Conservation (phyloP, 2,888 invertebrate species). For the Drosophila dives region DNA sequence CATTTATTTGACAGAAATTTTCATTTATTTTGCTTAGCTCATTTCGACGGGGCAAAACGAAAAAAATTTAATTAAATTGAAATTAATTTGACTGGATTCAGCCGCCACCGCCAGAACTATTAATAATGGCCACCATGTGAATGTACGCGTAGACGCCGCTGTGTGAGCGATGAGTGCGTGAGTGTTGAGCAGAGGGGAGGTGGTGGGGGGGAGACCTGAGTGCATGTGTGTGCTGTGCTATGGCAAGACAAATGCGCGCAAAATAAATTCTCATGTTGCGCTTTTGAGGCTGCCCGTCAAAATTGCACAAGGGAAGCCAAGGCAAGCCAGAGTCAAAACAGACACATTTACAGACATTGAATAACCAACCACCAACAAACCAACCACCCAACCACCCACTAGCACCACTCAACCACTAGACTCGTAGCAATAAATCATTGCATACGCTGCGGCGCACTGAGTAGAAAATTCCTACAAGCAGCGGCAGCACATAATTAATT, state of each 20-base stretch:
- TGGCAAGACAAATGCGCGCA: slow-evolving; percentile 72
- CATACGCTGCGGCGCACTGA: slow-evolving; percentile 55
- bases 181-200: not conserved
- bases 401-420: slow-evolving; percentile 12
- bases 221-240: slow-evolving; percentile 44
- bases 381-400: slow-evolving; percentile 2
- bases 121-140: slow-evolving; percentile 66
- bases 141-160: slow-evolving; percentile 19
- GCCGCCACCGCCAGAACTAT: slow-evolving; percentile 72
- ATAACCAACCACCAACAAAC: not conserved
- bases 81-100: slow-evolving; percentile 80
- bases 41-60: slow-evolving; percentile 20
- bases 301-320: slow-evolving; percentile 61
- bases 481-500: slow-evolving; percentile 69
- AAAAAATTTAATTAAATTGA: slow-evolving; percentile 78
- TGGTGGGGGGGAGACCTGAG: slow-evolving; percentile 27
- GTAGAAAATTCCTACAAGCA: slow-evolving; percentile 14
- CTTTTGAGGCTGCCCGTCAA: slow-evolving; percentile 73
- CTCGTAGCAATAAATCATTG: slow-evolving; percentile 67
- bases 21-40: slow-evolving; percentile 71
- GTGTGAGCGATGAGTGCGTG: slow-evolving; percentile 31
- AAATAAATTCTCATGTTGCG: slow-evolving; percentile 79
- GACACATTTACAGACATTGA: slow-evolving; percentile 11
- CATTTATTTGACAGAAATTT: slow-evolving; percentile 80
- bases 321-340: slow-evolving; percentile 9